Base-by-base conservation (phyloP, 23 tunicate genomes). In the Corella eumyota region DNA sequence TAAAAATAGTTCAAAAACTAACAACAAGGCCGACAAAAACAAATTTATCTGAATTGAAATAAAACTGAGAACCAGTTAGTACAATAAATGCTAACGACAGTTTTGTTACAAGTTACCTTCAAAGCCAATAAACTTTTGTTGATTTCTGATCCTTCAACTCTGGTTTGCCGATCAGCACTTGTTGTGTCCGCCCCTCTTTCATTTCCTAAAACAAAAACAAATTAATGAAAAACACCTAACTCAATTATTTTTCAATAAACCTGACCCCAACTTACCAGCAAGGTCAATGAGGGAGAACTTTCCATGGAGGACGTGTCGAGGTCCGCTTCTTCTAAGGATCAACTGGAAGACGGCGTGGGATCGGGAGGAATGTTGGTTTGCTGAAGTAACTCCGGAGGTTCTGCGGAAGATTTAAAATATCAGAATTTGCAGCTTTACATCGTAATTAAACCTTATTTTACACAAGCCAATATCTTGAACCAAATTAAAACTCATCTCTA, bases 131-230 rank as follows among this genome's bases (percentile, higher is more conserved):
- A 50, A 50, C 92, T 81, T 50, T 92, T 92, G 66, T 92, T 92
- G 36, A 92, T 92, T 62, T 92, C 98, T 4, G 98, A 68, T 17
- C 98, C 98, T 71, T 92, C 98, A 29, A 81, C 81, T 60, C 98
- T 52, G 30, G 98, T 92, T 65, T 81, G 86, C 23, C 98, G 80
- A 55, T 90, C 92, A 36, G 98, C 92, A 53, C 86, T 75, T 34
- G 88, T 92, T 25, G 98, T 92, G 58, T 92, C 98, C 15, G 98
- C 98, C 21, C 98, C 98, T 38, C 98, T 32, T 66, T 92, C 98
- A 66, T 92, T 92, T 0, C 95, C 95, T 85, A 50, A 6, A 13
- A 6, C 19, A 66, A 28, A 66, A 6, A 26, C 15, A 40, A 40
- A 40, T 40, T 40, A 40, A 40, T n/a, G n/a, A n/a, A n/a, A n/a